Evolutionary conservation across 2,797 vertebrate species (phyloP).

Genomic region (Hydrophis major): DNA sequence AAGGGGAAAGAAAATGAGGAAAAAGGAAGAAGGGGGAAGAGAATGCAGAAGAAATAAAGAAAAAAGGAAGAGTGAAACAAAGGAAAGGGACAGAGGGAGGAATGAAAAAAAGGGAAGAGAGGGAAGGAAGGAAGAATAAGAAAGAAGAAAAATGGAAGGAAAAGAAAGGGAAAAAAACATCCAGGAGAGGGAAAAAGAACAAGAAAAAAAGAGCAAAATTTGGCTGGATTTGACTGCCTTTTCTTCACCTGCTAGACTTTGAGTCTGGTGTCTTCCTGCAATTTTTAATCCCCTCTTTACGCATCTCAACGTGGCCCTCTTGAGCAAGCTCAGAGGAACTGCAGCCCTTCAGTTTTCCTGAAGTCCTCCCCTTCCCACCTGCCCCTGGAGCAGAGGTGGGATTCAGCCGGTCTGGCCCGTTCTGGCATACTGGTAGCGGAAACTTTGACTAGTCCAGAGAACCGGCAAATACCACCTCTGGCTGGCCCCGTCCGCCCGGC

Average conservation of each 20-base stretch:
- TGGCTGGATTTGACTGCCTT: not conserved
- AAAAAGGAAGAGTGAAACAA: no score
- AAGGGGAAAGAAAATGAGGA: no score
- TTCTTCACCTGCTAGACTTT: not conserved
- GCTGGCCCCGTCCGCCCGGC: accelerated
- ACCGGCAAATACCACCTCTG: no score
- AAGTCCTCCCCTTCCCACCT: not conserved
- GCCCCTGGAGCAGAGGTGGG: accelerated
- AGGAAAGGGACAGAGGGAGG: no score
- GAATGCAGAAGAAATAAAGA: no score
- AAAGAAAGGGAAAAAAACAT: not conserved
- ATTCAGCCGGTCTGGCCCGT: no score
- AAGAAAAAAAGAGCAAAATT: not conserved
- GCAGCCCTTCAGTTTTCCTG: not conserved
- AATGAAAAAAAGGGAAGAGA: not conserved
- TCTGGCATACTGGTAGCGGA: no score
- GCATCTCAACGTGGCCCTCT: conserved; percentile 66
- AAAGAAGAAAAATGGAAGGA: no score
- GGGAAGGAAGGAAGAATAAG: no score
- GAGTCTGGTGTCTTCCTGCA: not conserved
- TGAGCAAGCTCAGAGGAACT: conserved; percentile 3
- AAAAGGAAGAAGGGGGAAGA: no score
- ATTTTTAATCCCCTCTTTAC: not conserved
- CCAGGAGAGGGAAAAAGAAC: not conserved
- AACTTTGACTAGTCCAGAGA: no score